Base-by-base conservation (phyloP, 2,888 invertebrate genomes). In the Scaptodrosophila latifasciaeformis region DNA sequence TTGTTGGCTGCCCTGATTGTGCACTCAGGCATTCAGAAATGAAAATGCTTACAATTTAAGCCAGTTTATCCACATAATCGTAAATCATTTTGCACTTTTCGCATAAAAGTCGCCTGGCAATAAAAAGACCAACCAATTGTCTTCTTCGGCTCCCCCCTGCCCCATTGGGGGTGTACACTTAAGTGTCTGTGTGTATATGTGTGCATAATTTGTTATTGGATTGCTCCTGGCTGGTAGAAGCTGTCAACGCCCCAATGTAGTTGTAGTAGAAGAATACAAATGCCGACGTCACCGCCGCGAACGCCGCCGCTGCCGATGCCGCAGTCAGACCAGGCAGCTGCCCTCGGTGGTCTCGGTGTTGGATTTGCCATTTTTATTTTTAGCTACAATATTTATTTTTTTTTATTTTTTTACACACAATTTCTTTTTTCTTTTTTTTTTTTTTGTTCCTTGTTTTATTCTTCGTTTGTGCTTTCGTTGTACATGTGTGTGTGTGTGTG, bases 61-160 rank as follows among this genome's bases (percentile, higher is more conserved):
- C 75, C 75, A 78, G 80, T 80, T 80, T 80, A 76, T 76, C 75
- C 80, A 80, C 81, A 76, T 76, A 76, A 76, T 78, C 81, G 75
- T 76, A 76, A 76, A 76, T 76, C 81, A 76, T 80, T 80, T 76
- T 74, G 78, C 78, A 76, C 75, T 80, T 76, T 76, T 80, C 78
- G 61, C 75, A 80, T 80, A 75, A 75, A 80, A 76, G 78, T 76
- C 71, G 70, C 61, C 29, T 47, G 6, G 56, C 65, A 65, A 65
- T 61, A 65, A 65, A 75, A 71, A 59, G n/a, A n/a, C n/a, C n/a
- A n/a, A 74, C 69, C 75, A 80, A 76, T 76, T 76, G 75, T 76
- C 78, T 78, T 68, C 54, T 71, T 71, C 81, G 24, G 24, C 24
- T 24, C 24, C n/a, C n/a, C n/a, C n/a, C n/a, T n/a, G n/a, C n/a